These are phyloP conservation scores for Sciurus niger DNA, from an alignment of 2,113 vertebrate species.

Conservation along the genomic window DNA sequence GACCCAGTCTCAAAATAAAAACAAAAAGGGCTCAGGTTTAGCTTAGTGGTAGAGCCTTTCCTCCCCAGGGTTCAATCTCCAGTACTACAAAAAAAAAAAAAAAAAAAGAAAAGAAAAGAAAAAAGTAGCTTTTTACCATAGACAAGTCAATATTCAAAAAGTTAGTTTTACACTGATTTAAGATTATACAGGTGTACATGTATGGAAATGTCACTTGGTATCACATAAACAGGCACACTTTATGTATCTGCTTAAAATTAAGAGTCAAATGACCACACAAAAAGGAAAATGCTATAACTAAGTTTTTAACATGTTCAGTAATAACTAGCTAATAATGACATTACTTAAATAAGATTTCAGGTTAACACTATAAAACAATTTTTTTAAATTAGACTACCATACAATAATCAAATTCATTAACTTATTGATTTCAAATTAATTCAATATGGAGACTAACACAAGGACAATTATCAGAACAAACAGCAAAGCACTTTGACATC, in stretches of 20 bases:
- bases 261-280: not conserved
- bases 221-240: not conserved
- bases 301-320: not conserved
- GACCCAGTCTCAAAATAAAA: no score
- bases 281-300: not conserved
- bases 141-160: no score
- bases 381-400: not conserved
- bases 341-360: not conserved
- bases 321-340: no score
- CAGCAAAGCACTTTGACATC: not conserved
- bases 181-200: no score
- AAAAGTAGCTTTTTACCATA: no score
- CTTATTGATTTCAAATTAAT: not conserved
- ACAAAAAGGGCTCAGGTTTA: no score
- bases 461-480: not conserved
- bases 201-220: no score
- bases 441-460: not conserved
- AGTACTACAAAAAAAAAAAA: no score
- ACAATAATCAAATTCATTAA: not conserved
- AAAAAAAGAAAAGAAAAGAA: no score
- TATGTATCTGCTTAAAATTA: not conserved
- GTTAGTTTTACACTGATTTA: no score
- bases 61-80: no score
- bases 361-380: not conserved
- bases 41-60: no score